A percentile compares a stretch with the other conserved stretches of the same genome.
Conservation (phyloP, 2,113 vertebrate species). For the Xiphias gladius region DNA sequence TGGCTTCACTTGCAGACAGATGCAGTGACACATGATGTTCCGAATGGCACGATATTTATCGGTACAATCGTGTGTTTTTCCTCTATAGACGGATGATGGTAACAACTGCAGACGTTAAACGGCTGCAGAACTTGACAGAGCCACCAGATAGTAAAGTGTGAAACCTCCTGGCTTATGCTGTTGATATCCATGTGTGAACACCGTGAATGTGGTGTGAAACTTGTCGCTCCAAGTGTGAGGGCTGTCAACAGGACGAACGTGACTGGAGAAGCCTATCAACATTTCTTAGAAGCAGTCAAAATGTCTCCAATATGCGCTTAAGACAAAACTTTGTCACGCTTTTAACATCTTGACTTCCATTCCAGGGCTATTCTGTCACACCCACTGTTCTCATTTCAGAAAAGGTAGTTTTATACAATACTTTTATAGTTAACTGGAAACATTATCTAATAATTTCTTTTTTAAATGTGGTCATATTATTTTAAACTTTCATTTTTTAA, state of each 20-base stretch:
- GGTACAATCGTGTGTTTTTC: neutral
- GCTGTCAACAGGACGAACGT: neutral
- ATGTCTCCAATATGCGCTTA: too few relatives aligned
- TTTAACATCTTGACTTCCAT: too few relatives aligned
- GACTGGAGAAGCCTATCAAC: neutral
- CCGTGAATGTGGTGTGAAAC: conserved; percentile 11
- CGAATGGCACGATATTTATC: neutral
- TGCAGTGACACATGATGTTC: neutral
- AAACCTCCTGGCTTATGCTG: neutral
- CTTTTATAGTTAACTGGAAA: too few relatives aligned
- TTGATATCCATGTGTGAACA: conserved; percentile 5
- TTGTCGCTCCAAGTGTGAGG: neutral
- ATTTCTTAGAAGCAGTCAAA: neutral
- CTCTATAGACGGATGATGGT: neutral
- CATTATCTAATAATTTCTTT: too few relatives aligned
- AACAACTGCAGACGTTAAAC: neutral
- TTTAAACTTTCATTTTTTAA: too few relatives aligned
- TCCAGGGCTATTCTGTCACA: too few relatives aligned
- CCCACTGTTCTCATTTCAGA: too few relatives aligned
- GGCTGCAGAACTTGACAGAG: neutral
- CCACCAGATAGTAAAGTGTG: neutral
- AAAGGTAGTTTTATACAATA: too few relatives aligned
- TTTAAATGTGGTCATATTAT: too few relatives aligned
- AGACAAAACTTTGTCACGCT: too few relatives aligned
- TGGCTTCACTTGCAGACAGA: neutral